Conservation (phyloP, 2,113 vertebrate genomes). For the Halcyon malimbica region DNA sequence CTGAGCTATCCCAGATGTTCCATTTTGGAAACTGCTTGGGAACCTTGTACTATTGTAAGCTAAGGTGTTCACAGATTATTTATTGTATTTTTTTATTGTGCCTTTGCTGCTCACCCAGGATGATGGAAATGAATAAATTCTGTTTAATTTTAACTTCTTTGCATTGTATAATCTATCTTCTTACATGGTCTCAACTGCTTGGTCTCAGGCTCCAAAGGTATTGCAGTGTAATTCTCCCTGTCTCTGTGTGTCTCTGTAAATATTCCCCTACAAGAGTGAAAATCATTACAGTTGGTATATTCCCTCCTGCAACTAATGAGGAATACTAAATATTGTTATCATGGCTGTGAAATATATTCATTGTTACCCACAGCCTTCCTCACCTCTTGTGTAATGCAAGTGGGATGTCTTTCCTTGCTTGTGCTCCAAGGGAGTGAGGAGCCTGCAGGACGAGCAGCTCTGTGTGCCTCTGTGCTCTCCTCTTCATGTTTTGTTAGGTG, state of each 20-base stretch:
- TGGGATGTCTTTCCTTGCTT: not conserved
- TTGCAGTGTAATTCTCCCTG: not conserved
- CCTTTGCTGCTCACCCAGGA: not conserved
- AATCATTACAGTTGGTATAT: not conserved
- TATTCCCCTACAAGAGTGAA: not conserved
- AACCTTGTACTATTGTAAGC: constrained; percentile 5
- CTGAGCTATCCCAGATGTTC: constrained; percentile 4
- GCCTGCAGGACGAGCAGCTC: not conserved
- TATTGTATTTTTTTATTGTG: constrained; percentile 12
- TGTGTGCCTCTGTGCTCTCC: not conserved
- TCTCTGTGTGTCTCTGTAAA: not conserved
- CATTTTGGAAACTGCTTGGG: constrained; percentile 2
- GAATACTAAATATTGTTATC: not conserved
- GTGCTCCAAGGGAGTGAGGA: not conserved
- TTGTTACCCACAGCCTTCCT: not conserved
- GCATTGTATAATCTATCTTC: not conserved
- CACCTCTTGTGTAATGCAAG: not conserved
- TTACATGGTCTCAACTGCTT: not conserved
- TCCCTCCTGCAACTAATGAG: constrained; percentile 5
- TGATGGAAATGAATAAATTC: constrained; percentile 29
- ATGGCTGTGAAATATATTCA: not conserved
- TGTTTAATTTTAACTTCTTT: constrained; percentile 31
- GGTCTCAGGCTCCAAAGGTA: not conserved
- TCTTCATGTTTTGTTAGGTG: not conserved
- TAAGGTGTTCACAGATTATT: not conserved